Conservation (phyloP, 2,113 vertebrate species). For the Martes martes region DNA sequence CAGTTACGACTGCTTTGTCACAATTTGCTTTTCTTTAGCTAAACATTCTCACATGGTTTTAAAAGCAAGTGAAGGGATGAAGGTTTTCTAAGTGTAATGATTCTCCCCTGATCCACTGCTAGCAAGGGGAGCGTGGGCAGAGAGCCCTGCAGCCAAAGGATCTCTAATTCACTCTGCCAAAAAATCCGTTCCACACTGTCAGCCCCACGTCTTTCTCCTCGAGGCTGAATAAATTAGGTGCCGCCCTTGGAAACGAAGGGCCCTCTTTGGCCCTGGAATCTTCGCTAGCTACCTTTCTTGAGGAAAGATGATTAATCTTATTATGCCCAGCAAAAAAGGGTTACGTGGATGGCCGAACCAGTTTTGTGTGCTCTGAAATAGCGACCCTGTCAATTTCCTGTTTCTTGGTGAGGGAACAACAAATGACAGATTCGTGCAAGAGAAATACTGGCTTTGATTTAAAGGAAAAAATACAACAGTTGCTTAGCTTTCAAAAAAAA, state of each 20-base stretch:
- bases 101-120: neutral
- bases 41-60: neutral
- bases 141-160: neutral
- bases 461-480: neutral
- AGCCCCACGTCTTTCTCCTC: neutral
- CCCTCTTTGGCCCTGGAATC: neutral
- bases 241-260: neutral
- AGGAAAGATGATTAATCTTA: slow-evolving; percentile 1
- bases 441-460: neutral
- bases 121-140: neutral
- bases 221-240: neutral
- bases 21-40: neutral
- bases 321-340: neutral
- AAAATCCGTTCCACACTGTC: neutral
- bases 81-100: neutral
- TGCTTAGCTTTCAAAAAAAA: neutral
- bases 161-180: neutral
- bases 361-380: neutral
- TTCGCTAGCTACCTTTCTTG: neutral
- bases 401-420: neutral
- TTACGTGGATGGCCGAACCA: neutral
- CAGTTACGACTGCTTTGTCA: neutral
- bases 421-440: neutral
- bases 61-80: neutral
- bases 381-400: neutral